Percentiles rank a stretch among this genome's conserved stretches.
Evolutionary conservation across 92 coral and sea anemone species (phyloP).

Genomic region (Parazoanthus atlanticus): DNA sequence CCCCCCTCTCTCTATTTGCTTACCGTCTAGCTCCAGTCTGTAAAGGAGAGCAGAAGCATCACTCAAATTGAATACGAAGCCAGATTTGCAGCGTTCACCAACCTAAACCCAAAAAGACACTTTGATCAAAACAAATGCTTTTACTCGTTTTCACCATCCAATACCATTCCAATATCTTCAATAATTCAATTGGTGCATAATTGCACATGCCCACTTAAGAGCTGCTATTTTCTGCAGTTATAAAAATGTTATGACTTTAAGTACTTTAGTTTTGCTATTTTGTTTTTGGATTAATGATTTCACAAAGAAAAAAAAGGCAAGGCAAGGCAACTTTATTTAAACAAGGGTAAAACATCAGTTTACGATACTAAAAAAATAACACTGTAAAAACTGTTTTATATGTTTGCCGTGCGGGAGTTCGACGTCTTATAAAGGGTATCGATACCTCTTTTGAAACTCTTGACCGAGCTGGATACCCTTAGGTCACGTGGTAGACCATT

Average conservation of each 20-base stretch:
- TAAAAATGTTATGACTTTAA: not conserved
- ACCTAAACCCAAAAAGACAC: slow-evolving; percentile 9
- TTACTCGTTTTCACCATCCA: not conserved
- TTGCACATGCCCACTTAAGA: not conserved
- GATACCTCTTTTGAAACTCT: too few relatives aligned
- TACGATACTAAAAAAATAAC: too few relatives aligned
- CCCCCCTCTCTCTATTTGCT: not conserved
- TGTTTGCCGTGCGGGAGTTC: too few relatives aligned
- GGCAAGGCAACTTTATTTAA: too few relatives aligned
- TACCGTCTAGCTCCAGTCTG: slow-evolving; percentile 45
- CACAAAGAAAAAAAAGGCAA: not conserved
- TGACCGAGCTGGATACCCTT: too few relatives aligned
- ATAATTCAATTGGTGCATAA: not conserved
- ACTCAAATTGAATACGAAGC: slow-evolving; percentile 17
- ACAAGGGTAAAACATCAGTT: too few relatives aligned
- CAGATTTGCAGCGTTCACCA: slow-evolving; percentile 11
- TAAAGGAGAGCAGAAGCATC: slow-evolving; percentile 46
- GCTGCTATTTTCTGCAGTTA: not conserved
- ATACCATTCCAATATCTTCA: too few relatives aligned
- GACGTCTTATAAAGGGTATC: too few relatives aligned
- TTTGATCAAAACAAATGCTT: not conserved
- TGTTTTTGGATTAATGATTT: not conserved
- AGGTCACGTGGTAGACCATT: too few relatives aligned
- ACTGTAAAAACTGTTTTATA: too few relatives aligned
- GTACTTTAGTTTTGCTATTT: not conserved